Conservation (phyloP, 2,797 vertebrate genomes). For the Capromys pilorides region DNA sequence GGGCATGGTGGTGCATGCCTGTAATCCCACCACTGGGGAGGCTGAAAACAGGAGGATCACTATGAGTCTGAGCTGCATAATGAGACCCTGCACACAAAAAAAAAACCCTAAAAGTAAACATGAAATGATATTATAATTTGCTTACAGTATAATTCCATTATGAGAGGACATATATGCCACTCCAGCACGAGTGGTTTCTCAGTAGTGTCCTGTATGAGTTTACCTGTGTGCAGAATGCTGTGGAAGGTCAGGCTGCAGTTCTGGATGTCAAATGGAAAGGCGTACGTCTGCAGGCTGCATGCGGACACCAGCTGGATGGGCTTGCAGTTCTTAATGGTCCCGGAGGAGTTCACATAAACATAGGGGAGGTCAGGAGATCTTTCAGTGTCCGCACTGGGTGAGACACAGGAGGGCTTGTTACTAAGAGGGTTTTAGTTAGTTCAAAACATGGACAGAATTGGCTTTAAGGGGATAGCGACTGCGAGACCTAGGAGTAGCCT, state of each 20-base stretch:
- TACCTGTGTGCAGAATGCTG: slow-evolving; percentile 93
- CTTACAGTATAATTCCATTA: not conserved
- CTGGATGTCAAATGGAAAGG: slow-evolving; percentile 93
- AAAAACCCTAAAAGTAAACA: no score
- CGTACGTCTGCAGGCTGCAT: slow-evolving; percentile 90
- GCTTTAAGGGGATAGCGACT: not conserved
- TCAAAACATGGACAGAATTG: not conserved
- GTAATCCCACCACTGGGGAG: not conserved
- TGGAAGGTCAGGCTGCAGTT: slow-evolving; percentile 93
- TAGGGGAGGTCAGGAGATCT: slow-evolving; percentile 88
- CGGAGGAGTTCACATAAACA: slow-evolving; percentile 92
- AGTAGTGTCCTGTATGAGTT: not conserved
- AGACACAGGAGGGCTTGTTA: slow-evolving; percentile 59
- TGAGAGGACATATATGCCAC: not conserved
- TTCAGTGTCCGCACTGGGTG: slow-evolving; percentile 87
- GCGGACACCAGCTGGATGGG: slow-evolving; percentile 91
- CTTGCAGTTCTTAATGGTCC: slow-evolving; percentile 89
- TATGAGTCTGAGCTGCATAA: not conserved
- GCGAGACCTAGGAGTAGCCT: not conserved
- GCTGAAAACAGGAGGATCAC: not conserved
- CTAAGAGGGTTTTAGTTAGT: not conserved
- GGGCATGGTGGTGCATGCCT: not conserved
- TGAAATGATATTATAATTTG: not conserved
- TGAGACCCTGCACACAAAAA: no score
- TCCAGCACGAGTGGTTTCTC: not conserved